These are phyloP conservation scores for Coecobrya sp. DNA, from an alignment of 2,888 invertebrate genomes.

Conservation along the genomic window DNA sequence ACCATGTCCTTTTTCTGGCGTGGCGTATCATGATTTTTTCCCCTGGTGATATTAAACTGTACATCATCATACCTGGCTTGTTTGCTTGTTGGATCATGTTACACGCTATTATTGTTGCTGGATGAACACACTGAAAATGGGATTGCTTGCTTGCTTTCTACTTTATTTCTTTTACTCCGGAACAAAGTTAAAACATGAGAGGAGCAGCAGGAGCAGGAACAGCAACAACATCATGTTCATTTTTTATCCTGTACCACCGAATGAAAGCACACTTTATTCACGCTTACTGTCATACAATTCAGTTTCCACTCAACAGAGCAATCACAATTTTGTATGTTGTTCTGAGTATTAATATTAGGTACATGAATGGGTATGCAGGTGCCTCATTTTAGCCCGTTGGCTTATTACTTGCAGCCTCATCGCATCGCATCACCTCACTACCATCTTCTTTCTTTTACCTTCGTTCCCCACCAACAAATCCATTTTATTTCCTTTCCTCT, in stretches of 20 bases:
- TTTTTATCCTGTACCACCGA: not conserved
- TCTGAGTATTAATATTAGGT: not conserved
- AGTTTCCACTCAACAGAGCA: conserved; percentile 34
- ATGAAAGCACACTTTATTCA: conserved; percentile 37
- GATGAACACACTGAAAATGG: conserved; percentile 4
- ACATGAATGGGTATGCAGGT: not conserved
- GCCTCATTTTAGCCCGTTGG: not conserved
- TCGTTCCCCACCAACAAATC: not conserved
- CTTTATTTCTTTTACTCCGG: conserved; percentile 4
- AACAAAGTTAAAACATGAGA: not conserved
- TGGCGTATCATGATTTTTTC: not conserved
- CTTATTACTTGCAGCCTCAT: not conserved
- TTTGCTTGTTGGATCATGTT: conserved; percentile 42
- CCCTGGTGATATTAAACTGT: conserved; percentile 32
- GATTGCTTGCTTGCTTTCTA: conserved; percentile 7
- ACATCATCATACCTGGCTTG: not conserved
- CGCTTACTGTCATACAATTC: conserved; percentile 27
- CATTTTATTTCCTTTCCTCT: not conserved
- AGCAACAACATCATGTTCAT: conserved; percentile 2
- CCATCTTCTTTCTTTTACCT: not conserved
- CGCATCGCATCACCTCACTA: not conserved
- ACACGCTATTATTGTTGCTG: conserved; percentile 14
- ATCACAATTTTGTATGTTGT: conserved; percentile 30
- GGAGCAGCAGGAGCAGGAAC: not conserved
- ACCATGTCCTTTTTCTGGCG: not conserved